Conservation (phyloP, 2,888 invertebrate species). For the Metallyticus violacea region DNA sequence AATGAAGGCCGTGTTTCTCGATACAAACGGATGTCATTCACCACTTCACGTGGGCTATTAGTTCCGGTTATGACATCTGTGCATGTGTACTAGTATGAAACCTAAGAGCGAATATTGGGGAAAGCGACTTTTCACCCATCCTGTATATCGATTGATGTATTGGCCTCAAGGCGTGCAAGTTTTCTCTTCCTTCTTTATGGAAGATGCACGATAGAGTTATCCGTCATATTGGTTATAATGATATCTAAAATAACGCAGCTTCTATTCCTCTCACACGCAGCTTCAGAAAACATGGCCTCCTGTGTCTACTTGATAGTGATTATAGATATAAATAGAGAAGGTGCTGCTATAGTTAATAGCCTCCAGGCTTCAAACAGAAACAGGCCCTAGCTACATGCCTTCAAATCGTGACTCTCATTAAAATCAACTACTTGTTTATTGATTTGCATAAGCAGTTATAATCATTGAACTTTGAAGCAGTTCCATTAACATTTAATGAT, state of each 20-base stretch:
- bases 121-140: too few species aligned
- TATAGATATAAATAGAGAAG: background rate
- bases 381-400: background rate
- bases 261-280: background rate
- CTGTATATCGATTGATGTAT: background rate
- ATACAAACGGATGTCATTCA: too few species aligned
- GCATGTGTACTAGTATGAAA: too few species aligned
- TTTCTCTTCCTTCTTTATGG: background rate
- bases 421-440: background rate
- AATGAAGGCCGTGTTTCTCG: too few species aligned
- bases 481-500: too few species aligned
- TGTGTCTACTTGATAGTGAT: background rate
- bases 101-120: too few species aligned
- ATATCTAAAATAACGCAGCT: background rate
- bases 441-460: background rate
- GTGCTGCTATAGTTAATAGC: background rate
- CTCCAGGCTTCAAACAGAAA: background rate
- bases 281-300: background rate
- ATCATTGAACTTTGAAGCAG: background rate
- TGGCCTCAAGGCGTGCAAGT: background rate
- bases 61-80: too few species aligned
- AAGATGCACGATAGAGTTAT: background rate
- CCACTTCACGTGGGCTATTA: too few species aligned
- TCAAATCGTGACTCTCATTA: background rate
- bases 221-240: background rate